Evolutionary conservation across 2,797 vertebrate species (phyloP), one percentile per base, ranked within the genome.

Genomic region (Moxostoma hubbsi): DNA sequence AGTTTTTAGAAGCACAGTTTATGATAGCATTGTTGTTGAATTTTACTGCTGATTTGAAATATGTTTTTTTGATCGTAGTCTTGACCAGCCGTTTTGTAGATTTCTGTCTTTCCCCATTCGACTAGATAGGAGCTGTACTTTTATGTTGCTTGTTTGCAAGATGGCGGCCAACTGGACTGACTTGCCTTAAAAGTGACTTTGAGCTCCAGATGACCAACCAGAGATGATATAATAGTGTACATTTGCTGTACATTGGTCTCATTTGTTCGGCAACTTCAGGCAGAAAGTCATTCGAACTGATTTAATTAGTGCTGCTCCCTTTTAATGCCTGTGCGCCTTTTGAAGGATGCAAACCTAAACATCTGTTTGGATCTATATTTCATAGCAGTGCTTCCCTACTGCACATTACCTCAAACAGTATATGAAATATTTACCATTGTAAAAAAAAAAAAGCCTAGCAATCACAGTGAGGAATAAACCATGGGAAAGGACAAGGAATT

Each of bases 331-430:
- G 70, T 82, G 79, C 51, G 74, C 84, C 85, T 85, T 77, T 76
- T 81, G 82, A 76, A 65, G 80, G 85, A 89, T 85, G 86, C 86
- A 87, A 87, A 87, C 87, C 81, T 78, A 88, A 87, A 92, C 91
- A 92, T 92, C 91, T 93, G 91, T 87, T 73, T 10, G 70, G 75
- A 90, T 94, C 59, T 79, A 92, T 93, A 77, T 93, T 92, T 91
- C 80, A 92, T 90, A 73, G 84, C 73, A 85, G 86, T 77, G 86
- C 81, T 75, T 74, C 87, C 83, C 85, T 87, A 77, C 63, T 85
- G 87, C 75, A 82, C 71, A 62, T 66, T 70, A 82, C 78, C 87
- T 85, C 82, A 80, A 87, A 86, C 51, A 75, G 76, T 67, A 77
- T 68, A 79, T 86, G 58, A 85, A 90, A 90, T 83, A 85, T 89